A percentile compares a stretch with the other conserved stretches of the same genome.
phyloP scores from a whole-genome alignment of 2,113 vertebrate species.

The Callospermophilus lateralis region DNA sequence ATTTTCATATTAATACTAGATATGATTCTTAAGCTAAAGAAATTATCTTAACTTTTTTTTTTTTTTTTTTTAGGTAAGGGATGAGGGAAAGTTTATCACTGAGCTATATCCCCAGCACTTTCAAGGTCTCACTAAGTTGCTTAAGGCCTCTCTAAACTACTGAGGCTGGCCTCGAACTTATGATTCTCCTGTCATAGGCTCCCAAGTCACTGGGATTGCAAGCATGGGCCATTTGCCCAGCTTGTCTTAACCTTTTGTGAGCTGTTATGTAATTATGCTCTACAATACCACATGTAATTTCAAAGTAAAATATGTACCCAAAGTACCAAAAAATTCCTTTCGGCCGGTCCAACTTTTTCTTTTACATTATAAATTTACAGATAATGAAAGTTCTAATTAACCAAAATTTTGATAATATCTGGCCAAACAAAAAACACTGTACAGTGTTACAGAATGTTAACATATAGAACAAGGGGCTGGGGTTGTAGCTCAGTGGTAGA shows the following conservation, averaged over 20 bases:
- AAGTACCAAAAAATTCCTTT: constrained; percentile 65
- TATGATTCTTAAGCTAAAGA: not conserved
- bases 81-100: too few relatives aligned
- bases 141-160: too few relatives aligned
- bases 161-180: too few relatives aligned
- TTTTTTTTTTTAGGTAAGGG: too few relatives aligned
- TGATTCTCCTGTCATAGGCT: too few relatives aligned
- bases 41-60: constrained; percentile 13
- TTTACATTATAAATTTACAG: constrained; percentile 63
- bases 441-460: constrained; percentile 53
- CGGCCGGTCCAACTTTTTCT: constrained; percentile 30
- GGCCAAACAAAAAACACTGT: constrained; percentile 70
- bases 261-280: constrained; percentile 38
- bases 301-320: constrained; percentile 68
- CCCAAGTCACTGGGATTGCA: too few relatives aligned
- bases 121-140: too few relatives aligned
- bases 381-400: constrained; percentile 20
- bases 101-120: too few relatives aligned
- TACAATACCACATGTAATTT: constrained; percentile 72
- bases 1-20: constrained; percentile 49
- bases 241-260: not conserved
- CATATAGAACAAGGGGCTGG: constrained; percentile 22
- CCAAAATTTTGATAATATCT: constrained; percentile 44
- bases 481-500: too few relatives aligned
- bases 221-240: too few relatives aligned